A percentile compares a stretch with the other conserved stretches of the same genome.
These are phyloP conservation scores for Rhabdophis nuchalis DNA, from an alignment of 2,797 vertebrate species.

Conservation along the genomic window DNA sequence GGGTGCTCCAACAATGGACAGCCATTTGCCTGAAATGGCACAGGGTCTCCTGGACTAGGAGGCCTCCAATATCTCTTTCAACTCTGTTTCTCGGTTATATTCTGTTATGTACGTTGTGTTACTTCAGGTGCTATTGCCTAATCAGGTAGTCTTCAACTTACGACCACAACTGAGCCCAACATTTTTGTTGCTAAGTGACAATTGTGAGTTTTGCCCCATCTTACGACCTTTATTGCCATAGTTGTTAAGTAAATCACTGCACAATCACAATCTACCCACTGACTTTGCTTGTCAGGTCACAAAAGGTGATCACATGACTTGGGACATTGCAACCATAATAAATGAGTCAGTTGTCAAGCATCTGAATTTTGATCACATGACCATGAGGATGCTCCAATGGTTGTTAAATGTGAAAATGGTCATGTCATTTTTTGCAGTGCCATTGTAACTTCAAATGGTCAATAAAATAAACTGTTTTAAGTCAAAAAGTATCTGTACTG, in stretches of 20 bases:
- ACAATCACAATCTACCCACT: background rate
- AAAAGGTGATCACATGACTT: too few relatives aligned
- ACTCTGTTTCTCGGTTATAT: background rate
- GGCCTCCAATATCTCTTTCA: background rate
- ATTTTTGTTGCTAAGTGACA: background rate
- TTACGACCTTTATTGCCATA: background rate
- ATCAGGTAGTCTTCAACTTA: background rate
- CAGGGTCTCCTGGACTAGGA: background rate
- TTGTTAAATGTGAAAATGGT: too few relatives aligned
- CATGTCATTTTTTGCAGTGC: background rate
- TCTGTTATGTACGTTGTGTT: background rate
- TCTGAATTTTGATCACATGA: too few relatives aligned
- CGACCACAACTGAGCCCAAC: background rate
- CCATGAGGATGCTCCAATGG: too few relatives aligned
- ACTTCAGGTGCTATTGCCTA: background rate
- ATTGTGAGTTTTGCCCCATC: background rate
- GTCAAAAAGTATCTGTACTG: background rate
- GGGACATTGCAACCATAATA: too few relatives aligned
- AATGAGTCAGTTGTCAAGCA: too few relatives aligned
- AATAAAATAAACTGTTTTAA: background rate
- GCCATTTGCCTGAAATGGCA: background rate
- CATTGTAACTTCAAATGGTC: background rate
- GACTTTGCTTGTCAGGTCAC: too few relatives aligned
- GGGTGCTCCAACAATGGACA: background rate
- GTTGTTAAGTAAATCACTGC: background rate